A percentile compares a stretch with the other conserved stretches of the same genome.
These are phyloP conservation scores for Scolopax bukidnonensis DNA, from an alignment of 2,797 vertebrate species.

Conservation along the genomic window DNA sequence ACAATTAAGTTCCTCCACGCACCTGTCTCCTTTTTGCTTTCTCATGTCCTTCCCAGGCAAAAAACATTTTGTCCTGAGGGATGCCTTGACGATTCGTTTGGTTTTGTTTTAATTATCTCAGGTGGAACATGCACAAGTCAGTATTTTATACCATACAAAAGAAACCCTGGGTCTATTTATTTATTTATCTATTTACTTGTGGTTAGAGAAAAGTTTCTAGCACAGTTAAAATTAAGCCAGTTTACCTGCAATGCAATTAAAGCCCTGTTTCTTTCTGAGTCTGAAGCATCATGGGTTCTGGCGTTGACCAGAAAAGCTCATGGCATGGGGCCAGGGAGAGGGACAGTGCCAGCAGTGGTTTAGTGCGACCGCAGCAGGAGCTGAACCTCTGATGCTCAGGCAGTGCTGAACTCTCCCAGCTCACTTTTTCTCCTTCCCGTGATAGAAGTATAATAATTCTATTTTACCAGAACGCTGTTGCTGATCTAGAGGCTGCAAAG, in stretches of 20 bases:
- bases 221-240: background rate
- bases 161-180: background rate
- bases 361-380: background rate
- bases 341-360: background rate
- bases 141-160: background rate
- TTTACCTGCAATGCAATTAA: slow-evolving; percentile 22
- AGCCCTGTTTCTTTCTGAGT: background rate
- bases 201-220: background rate
- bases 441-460: slow-evolving; percentile 78
- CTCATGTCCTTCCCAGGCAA: slow-evolving; percentile 15
- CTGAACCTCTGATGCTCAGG: background rate
- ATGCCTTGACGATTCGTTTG: background rate
- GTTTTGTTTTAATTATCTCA: slow-evolving; percentile 17
- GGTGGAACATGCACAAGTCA: background rate
- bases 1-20: slow-evolving; percentile 17
- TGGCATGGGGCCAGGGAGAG: background rate
- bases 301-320: background rate
- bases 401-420: background rate
- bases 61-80: slow-evolving; percentile 7
- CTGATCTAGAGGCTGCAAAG: slow-evolving; percentile 79
- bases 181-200: background rate
- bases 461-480: slow-evolving; percentile 75
- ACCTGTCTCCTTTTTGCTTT: slow-evolving; percentile 37
- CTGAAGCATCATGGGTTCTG: slow-evolving; percentile 10
- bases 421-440: slow-evolving; percentile 39